Conservation (phyloP, 2,797 vertebrate genomes). For the Phoxinus dragarum region DNA sequence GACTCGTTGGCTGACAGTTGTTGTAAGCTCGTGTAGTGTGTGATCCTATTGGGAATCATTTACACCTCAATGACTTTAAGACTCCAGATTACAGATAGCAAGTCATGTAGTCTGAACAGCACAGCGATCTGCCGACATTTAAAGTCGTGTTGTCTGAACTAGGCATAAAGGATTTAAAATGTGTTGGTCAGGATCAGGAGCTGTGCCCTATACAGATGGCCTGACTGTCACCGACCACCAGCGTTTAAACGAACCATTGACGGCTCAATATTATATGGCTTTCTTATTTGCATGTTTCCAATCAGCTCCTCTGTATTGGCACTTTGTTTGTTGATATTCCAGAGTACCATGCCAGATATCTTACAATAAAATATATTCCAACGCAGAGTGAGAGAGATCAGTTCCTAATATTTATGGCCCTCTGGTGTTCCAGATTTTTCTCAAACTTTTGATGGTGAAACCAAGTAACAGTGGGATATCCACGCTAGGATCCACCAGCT, state of each 20-base stretch:
- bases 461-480: conserved; percentile 25
- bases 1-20: no score
- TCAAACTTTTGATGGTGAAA: conserved; percentile 26
- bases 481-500: not conserved
- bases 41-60: no score
- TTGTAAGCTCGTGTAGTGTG: no score
- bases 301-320: not conserved
- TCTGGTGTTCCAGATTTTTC: conserved; percentile 3
- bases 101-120: no score
- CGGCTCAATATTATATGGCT: conserved; percentile 6
- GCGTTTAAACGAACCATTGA: not conserved
- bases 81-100: no score
- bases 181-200: not conserved
- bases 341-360: not conserved
- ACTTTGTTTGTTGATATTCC: conserved; percentile 23
- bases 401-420: conserved; percentile 29
- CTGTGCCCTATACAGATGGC: conserved; percentile 27
- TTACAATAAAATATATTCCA: not conserved
- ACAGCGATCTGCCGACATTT: no score
- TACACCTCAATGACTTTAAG: no score
- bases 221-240: not conserved
- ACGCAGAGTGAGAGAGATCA: not conserved
- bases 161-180: not conserved
- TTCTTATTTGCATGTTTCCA: conserved; percentile 3
- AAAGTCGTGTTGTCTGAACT: no score